phyloP scores from a whole-genome alignment of 1,140 invertebrate species.

The Andrena cerasifolii region DNA sequence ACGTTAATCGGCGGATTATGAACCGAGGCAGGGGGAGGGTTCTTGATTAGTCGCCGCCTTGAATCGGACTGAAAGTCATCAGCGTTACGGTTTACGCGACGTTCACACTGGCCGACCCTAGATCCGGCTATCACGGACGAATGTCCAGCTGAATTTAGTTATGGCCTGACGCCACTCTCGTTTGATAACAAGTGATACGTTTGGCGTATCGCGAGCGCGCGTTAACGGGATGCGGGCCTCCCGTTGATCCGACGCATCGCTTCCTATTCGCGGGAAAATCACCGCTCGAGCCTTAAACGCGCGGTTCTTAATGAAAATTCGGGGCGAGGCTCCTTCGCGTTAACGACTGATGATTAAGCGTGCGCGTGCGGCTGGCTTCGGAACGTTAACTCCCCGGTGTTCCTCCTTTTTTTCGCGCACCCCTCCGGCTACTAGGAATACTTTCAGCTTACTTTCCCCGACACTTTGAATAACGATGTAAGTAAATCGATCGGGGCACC shows the following conservation, averaged over 20 bases:
- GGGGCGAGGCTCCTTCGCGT: slow-evolving; percentile 3
- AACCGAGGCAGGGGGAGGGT: too few relatives aligned
- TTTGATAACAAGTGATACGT: slow-evolving; percentile 29
- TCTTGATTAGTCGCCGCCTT: not conserved
- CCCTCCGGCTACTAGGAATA: not conserved
- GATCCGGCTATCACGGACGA: not conserved
- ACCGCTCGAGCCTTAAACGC: slow-evolving; percentile 17
- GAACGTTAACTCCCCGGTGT: slow-evolving; percentile 17
- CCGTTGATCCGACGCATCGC: not conserved
- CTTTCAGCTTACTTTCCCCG: slow-evolving; percentile 38
- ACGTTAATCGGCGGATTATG: too few relatives aligned
- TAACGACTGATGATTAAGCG: slow-evolving; percentile 39
- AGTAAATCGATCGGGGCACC: slow-evolving; percentile 36
- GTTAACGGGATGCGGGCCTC: not conserved
- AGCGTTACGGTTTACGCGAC: not conserved
- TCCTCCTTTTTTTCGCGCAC: not conserved
- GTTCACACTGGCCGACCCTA: not conserved
- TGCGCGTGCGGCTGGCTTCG: slow-evolving; percentile 36
- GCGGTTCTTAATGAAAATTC: slow-evolving; percentile 20
- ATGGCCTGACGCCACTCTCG: not conserved
- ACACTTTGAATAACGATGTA: slow-evolving; percentile 53
- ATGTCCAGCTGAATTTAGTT: slow-evolving; percentile 15
- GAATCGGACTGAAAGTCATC: not conserved
- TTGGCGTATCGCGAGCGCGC: not conserved
- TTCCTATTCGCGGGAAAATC: not conserved